A percentile compares a stretch with the other conserved stretches of the same genome.
These are phyloP conservation scores for Coturnix japonica DNA, from an alignment of 2,113 vertebrate genomes.

Conservation along the genomic window DNA sequence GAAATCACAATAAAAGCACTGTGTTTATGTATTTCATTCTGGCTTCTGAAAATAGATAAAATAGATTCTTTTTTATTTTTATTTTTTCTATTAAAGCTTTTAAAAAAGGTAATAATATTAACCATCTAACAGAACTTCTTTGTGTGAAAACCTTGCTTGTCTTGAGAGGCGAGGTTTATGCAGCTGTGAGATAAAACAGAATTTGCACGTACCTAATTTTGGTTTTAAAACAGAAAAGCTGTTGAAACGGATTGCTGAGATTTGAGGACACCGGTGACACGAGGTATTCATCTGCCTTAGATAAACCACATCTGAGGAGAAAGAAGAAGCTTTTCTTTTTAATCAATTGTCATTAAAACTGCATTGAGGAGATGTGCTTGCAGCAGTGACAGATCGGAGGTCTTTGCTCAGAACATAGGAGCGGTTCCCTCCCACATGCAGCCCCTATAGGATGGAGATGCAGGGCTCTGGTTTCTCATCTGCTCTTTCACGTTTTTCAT, in stretches of 20 bases:
- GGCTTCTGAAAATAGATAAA: neutral
- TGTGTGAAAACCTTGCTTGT: neutral
- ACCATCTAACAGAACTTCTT: neutral
- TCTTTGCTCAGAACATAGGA: neutral
- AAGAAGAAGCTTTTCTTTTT: neutral
- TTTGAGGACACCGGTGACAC: neutral
- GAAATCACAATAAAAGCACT: neutral
- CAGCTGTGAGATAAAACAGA: neutral
- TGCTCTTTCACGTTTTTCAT: neutral
- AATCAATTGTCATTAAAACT: neutral
- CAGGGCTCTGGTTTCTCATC: neutral
- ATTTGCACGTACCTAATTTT: neutral
- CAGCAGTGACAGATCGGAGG: neutral
- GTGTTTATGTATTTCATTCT: neutral
- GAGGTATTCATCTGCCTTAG: neutral
- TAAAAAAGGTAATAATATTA: neutral
- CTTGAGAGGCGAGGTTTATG: neutral
- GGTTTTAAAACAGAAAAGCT: neutral
- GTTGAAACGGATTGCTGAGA: neutral
- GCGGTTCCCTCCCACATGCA: neutral
- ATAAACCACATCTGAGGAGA: neutral
- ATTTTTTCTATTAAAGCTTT: neutral
- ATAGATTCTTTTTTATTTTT: neutral
- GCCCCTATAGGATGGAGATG: neutral
- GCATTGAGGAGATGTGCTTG: rapidly evolving